Percentiles rank a stretch among this genome's conserved stretches.
Evolutionary conservation across 2,797 vertebrate genomes (phyloP).

Genomic region (Sebastiscus albofasciatus): DNA sequence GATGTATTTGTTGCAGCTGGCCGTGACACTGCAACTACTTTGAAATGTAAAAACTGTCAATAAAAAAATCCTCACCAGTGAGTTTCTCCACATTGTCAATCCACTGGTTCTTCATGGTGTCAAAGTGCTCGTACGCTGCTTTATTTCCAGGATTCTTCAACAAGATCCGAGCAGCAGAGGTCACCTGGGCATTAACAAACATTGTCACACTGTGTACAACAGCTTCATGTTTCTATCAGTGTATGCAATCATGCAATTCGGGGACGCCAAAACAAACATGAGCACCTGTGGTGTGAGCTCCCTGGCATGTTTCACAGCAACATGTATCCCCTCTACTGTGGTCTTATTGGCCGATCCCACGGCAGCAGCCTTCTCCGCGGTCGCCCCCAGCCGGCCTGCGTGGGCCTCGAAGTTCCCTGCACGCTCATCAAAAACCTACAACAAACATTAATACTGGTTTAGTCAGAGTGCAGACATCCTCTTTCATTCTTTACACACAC

Average conservation of each 20-base stretch:
- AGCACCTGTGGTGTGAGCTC: constrained; percentile 96
- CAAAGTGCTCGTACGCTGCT: constrained; percentile 97
- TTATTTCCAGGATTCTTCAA: constrained; percentile 97
- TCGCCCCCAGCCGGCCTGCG: constrained; percentile 91
- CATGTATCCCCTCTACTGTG: constrained; percentile 96
- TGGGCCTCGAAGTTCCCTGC: constrained; percentile 96
- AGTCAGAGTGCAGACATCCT: background rate
- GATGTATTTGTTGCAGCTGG: background rate
- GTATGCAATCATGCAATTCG: constrained; percentile 1
- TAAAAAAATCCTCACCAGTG: constrained; percentile 84
- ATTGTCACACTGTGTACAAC: background rate
- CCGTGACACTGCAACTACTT: background rate
- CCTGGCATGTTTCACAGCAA: constrained; percentile 93
- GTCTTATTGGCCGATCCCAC: constrained; percentile 97
- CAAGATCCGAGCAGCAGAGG: constrained; percentile 94
- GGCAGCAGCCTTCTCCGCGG: constrained; percentile 96
- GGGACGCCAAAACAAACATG: background rate
- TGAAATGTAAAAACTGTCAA: background rate
- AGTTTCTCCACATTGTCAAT: constrained; percentile 98
- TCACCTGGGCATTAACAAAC: constrained; percentile 84
- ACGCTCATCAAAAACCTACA: constrained; percentile 95
- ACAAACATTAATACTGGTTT: background rate
- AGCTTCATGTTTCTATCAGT: background rate
- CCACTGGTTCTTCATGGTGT: constrained; percentile 99
- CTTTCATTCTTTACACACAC: background rate